Base-by-base conservation (phyloP, 92 coral and sea anemone genomes). In the Metridium senile region DNA sequence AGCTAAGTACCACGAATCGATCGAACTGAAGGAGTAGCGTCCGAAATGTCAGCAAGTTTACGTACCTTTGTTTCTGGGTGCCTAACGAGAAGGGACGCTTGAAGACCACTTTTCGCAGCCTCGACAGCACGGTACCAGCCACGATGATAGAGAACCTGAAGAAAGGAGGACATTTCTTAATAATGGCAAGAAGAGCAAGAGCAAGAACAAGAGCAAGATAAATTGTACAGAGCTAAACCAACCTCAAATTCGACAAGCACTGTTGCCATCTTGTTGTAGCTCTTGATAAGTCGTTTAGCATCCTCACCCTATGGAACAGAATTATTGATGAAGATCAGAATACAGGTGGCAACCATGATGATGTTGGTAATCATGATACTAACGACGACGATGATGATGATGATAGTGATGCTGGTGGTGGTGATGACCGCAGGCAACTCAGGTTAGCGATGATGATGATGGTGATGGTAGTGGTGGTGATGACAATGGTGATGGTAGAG, bases 101-200 rank as follows among this genome's bases (percentile, higher is more conserved):
- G 82, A 66, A 95, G 77, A 2, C 99, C 99, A 89, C 95, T 92
- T 58, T 85, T 93, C 21, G 99, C 99, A 29, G 94, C 88, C 63
- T 95, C 99, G 27, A 95, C 99, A 29, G 99, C 97, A 56, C 93
- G 88, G 78, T 87, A 90, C 99, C 99, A 95, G 11, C 99, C 97
- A 61, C 99, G 99, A 81, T 95, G 99, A 74, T 95, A 95, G 31
- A 95, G 62, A 32, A 95, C 83, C 99, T 94, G 57, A n/a, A 23
- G 17, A n/a, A 23, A 19, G 19, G 22, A 10, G 4, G 27, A 58
- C 17, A 25, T 10, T 16, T 16, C 66, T 45, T 22, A 1, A 9
- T n/a, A n/a, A n/a, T n/a, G n/a, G n/a, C n/a, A n/a, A n/a, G n/a
- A n/a, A n/a, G n/a, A n/a, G n/a, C n/a, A n/a, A n/a, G n/a, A n/a